Evolutionary conservation across 2,797 vertebrate species (phyloP).

Genomic region (Prionace glauca): DNA sequence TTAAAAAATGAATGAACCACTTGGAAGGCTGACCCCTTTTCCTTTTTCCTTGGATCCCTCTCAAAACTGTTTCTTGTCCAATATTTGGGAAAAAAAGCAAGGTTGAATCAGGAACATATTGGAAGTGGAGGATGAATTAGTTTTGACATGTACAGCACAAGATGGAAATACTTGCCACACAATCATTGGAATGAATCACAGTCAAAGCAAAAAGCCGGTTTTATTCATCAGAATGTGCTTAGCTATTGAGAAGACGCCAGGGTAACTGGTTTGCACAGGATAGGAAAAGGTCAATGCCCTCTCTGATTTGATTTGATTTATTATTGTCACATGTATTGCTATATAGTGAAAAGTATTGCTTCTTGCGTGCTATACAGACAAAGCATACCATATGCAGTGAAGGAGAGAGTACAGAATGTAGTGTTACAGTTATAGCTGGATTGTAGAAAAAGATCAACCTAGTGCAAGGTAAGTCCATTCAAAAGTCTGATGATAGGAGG

Average conservation of each 20-base stretch:
- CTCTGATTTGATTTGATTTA: no score
- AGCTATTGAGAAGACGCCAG: background rate
- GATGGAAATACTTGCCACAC: conserved; percentile 12
- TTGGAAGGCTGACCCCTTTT: background rate
- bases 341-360: no score
- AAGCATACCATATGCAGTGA: no score
- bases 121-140: background rate
- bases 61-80: conserved; percentile 15
- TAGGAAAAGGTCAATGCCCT: background rate
- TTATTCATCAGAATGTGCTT: background rate
- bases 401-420: no score
- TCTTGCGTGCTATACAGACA: no score
- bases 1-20: background rate
- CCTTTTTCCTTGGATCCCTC: background rate
- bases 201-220: background rate
- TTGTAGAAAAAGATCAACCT: no score
- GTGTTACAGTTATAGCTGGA: no score
- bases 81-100: background rate
- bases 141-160: background rate
- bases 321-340: no score
- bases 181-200: conserved; percentile 1
- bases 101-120: background rate
- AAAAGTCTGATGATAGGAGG: no score
- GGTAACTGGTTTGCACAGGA: no score
- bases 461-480: no score